Evolutionary conservation across 2,113 vertebrate species (phyloP).

Genomic region (Catharus bicknelli): DNA sequence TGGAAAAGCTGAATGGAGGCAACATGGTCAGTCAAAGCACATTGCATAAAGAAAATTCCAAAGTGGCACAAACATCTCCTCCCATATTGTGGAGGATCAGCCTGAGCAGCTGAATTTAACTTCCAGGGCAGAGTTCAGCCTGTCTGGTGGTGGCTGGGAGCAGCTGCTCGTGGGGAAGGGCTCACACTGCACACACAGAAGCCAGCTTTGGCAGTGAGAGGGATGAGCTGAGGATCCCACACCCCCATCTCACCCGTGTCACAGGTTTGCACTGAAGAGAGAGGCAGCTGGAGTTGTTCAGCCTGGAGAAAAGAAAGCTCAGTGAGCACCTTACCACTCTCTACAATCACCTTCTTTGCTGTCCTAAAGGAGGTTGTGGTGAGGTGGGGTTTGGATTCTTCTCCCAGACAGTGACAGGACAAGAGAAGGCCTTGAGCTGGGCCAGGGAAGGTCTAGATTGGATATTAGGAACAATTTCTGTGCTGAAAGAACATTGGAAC

Average conservation of each 20-base stretch:
- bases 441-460: background rate
- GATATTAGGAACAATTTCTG: background rate
- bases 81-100: background rate
- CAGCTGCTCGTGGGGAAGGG: background rate
- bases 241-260: background rate
- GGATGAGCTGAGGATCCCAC: fast-evolving
- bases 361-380: fast-evolving
- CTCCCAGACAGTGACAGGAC: background rate
- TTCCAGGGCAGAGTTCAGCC: background rate
- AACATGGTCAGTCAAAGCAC: background rate
- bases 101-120: background rate
- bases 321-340: too few relatives aligned
- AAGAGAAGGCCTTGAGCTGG: background rate
- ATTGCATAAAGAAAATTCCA: background rate
- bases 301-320: background rate
- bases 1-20: background rate
- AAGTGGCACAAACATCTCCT: fast-evolving
- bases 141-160: background rate
- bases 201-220: fast-evolving
- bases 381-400: background rate
- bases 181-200: background rate
- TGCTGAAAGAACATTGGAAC: background rate
- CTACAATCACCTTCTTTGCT: background rate
- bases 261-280: background rate
- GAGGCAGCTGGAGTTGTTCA: too few relatives aligned